Conservation (phyloP, 2,113 vertebrate species). For the Petrocephalus zakoni region DNA sequence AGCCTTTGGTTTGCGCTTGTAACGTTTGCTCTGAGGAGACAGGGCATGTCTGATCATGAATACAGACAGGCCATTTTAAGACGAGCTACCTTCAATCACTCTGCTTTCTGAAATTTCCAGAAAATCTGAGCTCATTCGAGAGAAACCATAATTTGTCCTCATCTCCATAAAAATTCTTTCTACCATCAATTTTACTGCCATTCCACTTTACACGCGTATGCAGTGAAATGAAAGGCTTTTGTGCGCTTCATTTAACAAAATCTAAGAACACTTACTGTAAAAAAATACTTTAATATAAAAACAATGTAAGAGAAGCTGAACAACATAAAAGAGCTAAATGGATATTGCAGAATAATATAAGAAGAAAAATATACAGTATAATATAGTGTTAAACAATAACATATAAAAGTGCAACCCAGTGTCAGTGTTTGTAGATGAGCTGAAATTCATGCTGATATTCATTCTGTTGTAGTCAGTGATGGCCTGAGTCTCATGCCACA, state of each 20-base stretch:
- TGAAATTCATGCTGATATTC: not conserved
- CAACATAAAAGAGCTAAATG: not conserved
- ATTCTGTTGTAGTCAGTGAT: not conserved
- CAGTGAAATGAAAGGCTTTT: not conserved
- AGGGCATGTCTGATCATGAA: not conserved
- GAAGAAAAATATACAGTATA: not conserved
- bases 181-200: not conserved
- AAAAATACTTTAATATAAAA: not conserved
- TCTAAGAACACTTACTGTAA: not conserved
- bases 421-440: not conserved
- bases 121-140: not conserved
- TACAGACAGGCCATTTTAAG: not conserved
- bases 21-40: slow-evolving; percentile 60
- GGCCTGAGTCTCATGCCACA: not conserved
- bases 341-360: not conserved
- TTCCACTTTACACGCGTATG: not conserved
- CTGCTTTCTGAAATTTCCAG: not conserved
- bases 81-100: not conserved
- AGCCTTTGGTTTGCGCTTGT: slow-evolving; percentile 66
- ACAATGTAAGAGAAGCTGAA: not conserved
- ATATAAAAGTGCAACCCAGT: not conserved
- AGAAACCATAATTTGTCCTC: not conserved
- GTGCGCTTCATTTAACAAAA: not conserved
- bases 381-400: not conserved
- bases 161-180: not conserved